These are phyloP conservation scores for Cydia strobilella DNA, from an alignment of 1,140 invertebrate species.

Conservation along the genomic window DNA sequence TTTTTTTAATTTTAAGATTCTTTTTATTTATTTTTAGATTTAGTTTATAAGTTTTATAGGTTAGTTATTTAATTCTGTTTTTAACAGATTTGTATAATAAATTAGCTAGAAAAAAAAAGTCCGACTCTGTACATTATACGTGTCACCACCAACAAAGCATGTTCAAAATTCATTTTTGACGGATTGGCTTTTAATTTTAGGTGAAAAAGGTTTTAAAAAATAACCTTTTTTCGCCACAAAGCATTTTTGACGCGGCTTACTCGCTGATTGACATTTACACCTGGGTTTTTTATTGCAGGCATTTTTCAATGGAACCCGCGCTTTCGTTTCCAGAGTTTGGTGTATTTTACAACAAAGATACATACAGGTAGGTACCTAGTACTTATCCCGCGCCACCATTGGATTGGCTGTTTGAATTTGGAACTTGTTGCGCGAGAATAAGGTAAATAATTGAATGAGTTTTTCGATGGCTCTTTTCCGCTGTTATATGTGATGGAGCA, in stretches of 20 bases:
- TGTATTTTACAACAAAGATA: not conserved
- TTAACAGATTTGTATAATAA: no score
- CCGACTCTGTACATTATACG: not conserved
- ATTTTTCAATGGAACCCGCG: not conserved
- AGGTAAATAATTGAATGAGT: no score
- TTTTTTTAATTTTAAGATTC: no score
- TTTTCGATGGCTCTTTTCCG: no score
- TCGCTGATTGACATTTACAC: slow-evolving; percentile 31
- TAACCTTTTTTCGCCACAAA: slow-evolving; percentile 31
- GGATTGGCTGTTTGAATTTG: not conserved
- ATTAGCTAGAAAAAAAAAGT: no score
- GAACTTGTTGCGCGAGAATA: not conserved
- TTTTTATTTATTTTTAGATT: no score
- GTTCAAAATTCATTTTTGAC: not conserved
- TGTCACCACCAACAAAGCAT: slow-evolving; percentile 21
- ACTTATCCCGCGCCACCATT: not conserved
- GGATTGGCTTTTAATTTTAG: slow-evolving; percentile 26
- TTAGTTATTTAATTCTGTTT: no score
- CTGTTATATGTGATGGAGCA: no score
- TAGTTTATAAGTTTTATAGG: no score
- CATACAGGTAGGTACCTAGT: no score
- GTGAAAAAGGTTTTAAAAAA: slow-evolving; percentile 16
- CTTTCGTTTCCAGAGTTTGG: not conserved
- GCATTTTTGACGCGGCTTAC: slow-evolving; percentile 32
- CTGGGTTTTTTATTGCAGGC: slow-evolving; percentile 28